Base-by-base conservation (phyloP, 2,888 invertebrate genomes). In the Clitarchus hookeri region DNA sequence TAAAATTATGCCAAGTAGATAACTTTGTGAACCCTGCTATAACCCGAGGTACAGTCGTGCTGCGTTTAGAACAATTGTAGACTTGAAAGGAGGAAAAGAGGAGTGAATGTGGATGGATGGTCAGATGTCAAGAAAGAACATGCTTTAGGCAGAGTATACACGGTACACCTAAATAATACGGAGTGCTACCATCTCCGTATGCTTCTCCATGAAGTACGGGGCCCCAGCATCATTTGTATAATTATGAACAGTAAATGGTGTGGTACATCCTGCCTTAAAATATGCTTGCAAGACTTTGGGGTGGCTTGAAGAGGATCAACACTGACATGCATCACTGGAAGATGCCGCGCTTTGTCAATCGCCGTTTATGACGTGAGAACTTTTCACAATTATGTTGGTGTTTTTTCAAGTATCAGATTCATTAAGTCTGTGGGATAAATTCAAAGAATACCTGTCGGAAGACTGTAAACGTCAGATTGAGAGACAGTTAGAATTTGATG, bases 1-100 rank as follows among this genome's bases (percentile, higher is more conserved):
- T 48, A 6, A 12, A 53, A 88, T 91, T 11, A 91, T 90, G 85
- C 85, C 89, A 89, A 88, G 79, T 82, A 90, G 91, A 87, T 86
- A 84, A 53, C 48, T 91, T 91, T 89, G 91, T 91, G 83, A 89
- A 88, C 90, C 25, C 88, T 91, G 85, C 88, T 90, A 13, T 91
- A 91, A 87, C 85, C 84, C 84, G 89, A 91, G 53, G 89, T 90
- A 26, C 90, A 90, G 1, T 65, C 86, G 11, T 90, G 89, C 86
- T 90, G 89, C 85, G 84, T 85, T 25, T 88, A 86, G 87, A 85
- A 54, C 23, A 87, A 85, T 13, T 86, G 87, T 27, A 87, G 84
- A n/a, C n/a, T n/a, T n/a, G n/a, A n/a, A n/a, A n/a, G n/a, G n/a
- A n/a, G n/a, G n/a, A n/a, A n/a, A n/a, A n/a, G n/a, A n/a, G n/a